These are phyloP conservation scores for Ligdia adustata DNA, from an alignment of 2,888 invertebrate species.

Conservation along the genomic window DNA sequence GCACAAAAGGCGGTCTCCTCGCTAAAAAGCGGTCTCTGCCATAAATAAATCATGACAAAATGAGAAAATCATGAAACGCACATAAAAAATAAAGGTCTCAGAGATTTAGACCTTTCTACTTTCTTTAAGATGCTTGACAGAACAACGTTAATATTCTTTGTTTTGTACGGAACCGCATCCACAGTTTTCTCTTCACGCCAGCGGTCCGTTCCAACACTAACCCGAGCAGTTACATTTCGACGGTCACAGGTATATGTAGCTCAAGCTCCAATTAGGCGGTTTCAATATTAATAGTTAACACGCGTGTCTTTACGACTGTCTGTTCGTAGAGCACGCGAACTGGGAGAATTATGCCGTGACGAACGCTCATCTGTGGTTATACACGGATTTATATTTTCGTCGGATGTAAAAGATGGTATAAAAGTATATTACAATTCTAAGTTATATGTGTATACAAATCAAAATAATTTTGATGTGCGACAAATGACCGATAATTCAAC, in stretches of 20 bases:
- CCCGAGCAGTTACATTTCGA: slow-evolving; percentile 56
- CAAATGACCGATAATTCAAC: too few relatives aligned
- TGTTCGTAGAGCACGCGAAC: slow-evolving; percentile 72
- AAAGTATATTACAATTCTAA: too few relatives aligned
- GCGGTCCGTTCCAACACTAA: slow-evolving; percentile 49
- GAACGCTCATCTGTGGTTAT: slow-evolving; percentile 3
- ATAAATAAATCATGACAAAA: too few relatives aligned
- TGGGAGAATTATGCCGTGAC: slow-evolving; percentile 63
- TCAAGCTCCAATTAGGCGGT: slow-evolving; percentile 73
- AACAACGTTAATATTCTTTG: neutral
- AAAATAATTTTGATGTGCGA: too few relatives aligned
- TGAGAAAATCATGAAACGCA: too few relatives aligned
- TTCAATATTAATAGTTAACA: slow-evolving; percentile 75
- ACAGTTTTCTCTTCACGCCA: slow-evolving; percentile 1
- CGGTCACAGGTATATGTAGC: slow-evolving; percentile 52
- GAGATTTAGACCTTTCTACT: too few relatives aligned
- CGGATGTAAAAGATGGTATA: too few relatives aligned
- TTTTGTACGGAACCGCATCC: slow-evolving; percentile 26
- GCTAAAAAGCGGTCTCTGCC: too few relatives aligned
- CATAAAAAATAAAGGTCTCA: too few relatives aligned
- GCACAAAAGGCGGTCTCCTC: too few relatives aligned
- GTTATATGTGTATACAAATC: too few relatives aligned
- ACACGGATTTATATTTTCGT: slow-evolving; percentile 14
- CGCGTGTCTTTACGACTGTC: slow-evolving; percentile 70
- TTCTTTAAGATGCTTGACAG: too few relatives aligned